These are phyloP conservation scores for Lissocephala sabroskyi DNA, from an alignment of 2,888 invertebrate species.

Conservation along the genomic window DNA sequence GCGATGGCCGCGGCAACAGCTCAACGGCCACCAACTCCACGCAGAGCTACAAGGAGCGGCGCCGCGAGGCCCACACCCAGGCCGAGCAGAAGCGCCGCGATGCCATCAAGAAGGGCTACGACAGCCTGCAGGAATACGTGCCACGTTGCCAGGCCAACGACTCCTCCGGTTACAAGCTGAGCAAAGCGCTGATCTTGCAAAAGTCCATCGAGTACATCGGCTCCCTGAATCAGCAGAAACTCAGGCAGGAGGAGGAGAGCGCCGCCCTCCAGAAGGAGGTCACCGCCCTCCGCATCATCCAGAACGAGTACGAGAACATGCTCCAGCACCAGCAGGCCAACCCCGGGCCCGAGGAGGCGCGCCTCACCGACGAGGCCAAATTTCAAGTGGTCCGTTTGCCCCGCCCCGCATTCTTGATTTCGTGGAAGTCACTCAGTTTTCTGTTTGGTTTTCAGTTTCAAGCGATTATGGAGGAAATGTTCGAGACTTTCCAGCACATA, in stretches of 20 bases:
- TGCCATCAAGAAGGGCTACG: slow-evolving; percentile 98
- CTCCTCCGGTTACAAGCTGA: slow-evolving; percentile 92
- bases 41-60: slow-evolving; percentile 91
- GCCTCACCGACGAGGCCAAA: slow-evolving; percentile 95
- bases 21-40: slow-evolving; percentile 68
- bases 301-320: slow-evolving; percentile 96
- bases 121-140: slow-evolving; percentile 92
- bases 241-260: slow-evolving; percentile 95
- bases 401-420: too few relatives aligned
- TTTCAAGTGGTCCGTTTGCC: slow-evolving; percentile 88
- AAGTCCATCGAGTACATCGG: slow-evolving; percentile 95
- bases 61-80: slow-evolving; percentile 95
- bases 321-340: slow-evolving; percentile 95
- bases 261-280: slow-evolving; percentile 92
- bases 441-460: slow-evolving; percentile 81
- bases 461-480: slow-evolving; percentile 94
- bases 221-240: slow-evolving; percentile 91
- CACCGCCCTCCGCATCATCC: slow-evolving; percentile 93
- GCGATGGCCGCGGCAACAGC: slow-evolving; percentile 70
- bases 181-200: slow-evolving; percentile 94
- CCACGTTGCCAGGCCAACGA: slow-evolving; percentile 96
- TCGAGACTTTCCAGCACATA: slow-evolving; percentile 90
- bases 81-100: slow-evolving; percentile 97
- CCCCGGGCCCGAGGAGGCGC: slow-evolving; percentile 88
- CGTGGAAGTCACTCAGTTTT: not conserved